Evolutionary conservation across 1,140 invertebrate species (phyloP).

Genomic region (Berghia stephanieae): DNA sequence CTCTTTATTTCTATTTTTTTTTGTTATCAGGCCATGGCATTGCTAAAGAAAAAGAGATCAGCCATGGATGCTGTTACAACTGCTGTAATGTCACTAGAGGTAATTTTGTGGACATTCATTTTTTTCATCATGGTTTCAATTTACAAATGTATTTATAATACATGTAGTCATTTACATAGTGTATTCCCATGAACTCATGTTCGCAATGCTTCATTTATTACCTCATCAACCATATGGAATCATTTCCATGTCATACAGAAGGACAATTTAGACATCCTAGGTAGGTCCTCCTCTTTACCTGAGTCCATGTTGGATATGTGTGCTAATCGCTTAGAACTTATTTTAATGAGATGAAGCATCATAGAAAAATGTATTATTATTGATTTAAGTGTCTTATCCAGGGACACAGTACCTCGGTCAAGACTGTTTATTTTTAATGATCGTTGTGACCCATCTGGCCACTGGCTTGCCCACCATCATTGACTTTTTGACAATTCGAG

Average conservation of each 20-base stretch:
- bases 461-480: too few relatives aligned
- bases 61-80: constrained; percentile 82
- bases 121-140: not conserved
- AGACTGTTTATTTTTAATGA: too few relatives aligned
- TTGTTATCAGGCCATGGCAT: constrained; percentile 71
- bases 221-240: not conserved
- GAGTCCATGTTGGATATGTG: too few relatives aligned
- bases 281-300: not conserved
- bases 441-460: too few relatives aligned
- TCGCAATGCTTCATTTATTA: not conserved
- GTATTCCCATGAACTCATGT: not conserved
- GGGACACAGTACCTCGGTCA: too few relatives aligned
- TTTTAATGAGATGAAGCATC: too few relatives aligned
- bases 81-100: constrained; percentile 82
- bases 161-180: not conserved
- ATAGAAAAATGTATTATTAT: too few relatives aligned
- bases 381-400: too few relatives aligned
- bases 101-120: constrained; percentile 29
- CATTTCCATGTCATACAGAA: not conserved
- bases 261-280: not conserved
- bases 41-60: constrained; percentile 74
- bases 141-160: not conserved
- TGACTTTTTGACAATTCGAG: too few relatives aligned
- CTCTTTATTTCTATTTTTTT: constrained; percentile 20
- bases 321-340: too few relatives aligned